These are phyloP conservation scores for Drosophila repletoides DNA, from an alignment of 1,140 invertebrate genomes.

Conservation along the genomic window DNA sequence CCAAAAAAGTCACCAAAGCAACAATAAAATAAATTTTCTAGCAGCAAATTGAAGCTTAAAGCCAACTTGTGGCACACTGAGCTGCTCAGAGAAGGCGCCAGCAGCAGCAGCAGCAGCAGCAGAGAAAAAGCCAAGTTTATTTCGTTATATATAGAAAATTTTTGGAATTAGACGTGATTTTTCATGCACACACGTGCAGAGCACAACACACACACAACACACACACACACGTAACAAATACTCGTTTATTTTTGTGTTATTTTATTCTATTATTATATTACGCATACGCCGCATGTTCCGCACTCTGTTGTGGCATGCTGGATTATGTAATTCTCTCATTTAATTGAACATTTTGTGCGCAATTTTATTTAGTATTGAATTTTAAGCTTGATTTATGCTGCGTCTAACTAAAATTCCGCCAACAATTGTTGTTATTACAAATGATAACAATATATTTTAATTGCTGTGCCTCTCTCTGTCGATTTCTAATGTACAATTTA, in stretches of 20 bases:
- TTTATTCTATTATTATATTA: slow-evolving; percentile 23
- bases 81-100: slow-evolving; percentile 9
- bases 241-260: slow-evolving; percentile 8
- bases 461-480: neutral
- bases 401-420: neutral
- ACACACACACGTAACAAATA: neutral
- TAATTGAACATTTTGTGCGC: slow-evolving; percentile 28
- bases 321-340: slow-evolving; percentile 48
- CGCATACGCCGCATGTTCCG: slow-evolving; percentile 7
- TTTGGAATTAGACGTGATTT: slow-evolving; percentile 39
- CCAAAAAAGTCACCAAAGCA: slow-evolving; percentile 21
- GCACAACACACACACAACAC: neutral
- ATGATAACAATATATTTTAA: neutral
- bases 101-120: no score
- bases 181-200: slow-evolving; percentile 30
- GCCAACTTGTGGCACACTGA: slow-evolving; percentile 6
- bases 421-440: neutral
- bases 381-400: slow-evolving; percentile 30
- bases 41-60: slow-evolving; percentile 43
- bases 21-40: slow-evolving; percentile 24
- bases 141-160: slow-evolving; percentile 21
- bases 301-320: no score
- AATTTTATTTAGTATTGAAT: slow-evolving; percentile 28
- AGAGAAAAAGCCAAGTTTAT: no score
- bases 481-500: slow-evolving; percentile 33